Evolutionary conservation across 2,113 vertebrate species (phyloP).

Genomic region (Ctenodactylus gundi): DNA sequence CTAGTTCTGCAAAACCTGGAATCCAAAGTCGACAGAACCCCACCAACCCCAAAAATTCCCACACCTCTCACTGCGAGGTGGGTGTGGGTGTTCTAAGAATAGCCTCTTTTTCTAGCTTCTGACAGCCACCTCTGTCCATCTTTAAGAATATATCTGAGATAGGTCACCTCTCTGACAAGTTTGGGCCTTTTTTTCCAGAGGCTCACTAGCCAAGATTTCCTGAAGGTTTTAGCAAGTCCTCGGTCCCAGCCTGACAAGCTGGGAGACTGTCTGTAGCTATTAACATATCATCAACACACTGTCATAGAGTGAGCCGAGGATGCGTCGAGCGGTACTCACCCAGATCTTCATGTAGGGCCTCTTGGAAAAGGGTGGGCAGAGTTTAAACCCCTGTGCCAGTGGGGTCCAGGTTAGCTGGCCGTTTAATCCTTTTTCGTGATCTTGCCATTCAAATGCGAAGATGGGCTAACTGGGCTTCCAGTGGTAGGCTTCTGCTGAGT

Average conservation of each 20-base stretch:
- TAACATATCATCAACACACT: neutral
- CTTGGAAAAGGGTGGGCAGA: neutral
- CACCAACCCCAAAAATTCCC: neutral
- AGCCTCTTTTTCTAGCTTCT: neutral
- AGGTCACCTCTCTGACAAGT: neutral
- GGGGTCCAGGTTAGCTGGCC: neutral
- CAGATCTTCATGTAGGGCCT: neutral
- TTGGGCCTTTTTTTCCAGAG: neutral
- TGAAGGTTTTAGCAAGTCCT: fast-evolving
- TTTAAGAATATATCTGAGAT: neutral
- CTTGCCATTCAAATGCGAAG: neutral
- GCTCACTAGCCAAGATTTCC: fast-evolving
- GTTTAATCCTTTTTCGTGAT: neutral
- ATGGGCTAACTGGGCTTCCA: neutral
- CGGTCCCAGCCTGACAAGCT: fast-evolving
- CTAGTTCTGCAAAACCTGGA: too few species aligned
- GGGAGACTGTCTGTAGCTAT: too few species aligned
- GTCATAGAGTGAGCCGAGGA: too few species aligned
- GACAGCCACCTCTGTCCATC: neutral
- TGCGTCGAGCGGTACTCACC: too few species aligned
- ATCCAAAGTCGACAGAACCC: neutral
- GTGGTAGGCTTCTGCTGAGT: neutral
- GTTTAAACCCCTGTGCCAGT: too few species aligned
- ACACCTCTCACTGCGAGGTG: too few species aligned
- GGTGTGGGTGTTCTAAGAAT: neutral